A percentile compares a stretch with the other conserved stretches of the same genome.
Evolutionary conservation across 2,888 invertebrate genomes (phyloP).

Genomic region (Mechanitis mazaeus): DNA sequence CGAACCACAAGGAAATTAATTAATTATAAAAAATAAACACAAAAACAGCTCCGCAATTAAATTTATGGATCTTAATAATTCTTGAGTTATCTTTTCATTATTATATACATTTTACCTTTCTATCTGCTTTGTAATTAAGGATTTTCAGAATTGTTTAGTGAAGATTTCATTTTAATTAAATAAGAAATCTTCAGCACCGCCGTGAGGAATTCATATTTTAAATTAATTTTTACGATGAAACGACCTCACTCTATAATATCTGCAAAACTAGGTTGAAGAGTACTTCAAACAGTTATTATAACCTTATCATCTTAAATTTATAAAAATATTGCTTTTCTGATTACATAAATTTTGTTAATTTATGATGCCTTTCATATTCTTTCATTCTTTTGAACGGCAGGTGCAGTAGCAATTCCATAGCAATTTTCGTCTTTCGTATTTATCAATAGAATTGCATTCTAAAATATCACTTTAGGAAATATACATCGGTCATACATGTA

Average conservation of each 20-base stretch:
- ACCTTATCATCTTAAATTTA: too few relatives aligned
- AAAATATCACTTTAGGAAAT: too few relatives aligned
- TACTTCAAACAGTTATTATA: neutral
- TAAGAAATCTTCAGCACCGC: neutral
- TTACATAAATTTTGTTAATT: too few relatives aligned
- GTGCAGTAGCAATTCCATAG: too few relatives aligned
- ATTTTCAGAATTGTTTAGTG: constrained; percentile 10
- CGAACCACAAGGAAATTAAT: neutral
- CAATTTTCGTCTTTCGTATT: too few relatives aligned
- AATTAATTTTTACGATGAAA: constrained; percentile 1
- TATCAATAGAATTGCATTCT: too few relatives aligned
- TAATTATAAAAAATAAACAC: neutral
- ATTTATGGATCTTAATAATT: neutral
- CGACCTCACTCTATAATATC: neutral
- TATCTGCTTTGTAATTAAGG: neutral
- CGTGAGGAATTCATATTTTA: neutral
- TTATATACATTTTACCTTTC: neutral
- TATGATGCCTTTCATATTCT: too few relatives aligned
- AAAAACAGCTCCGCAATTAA: neutral
- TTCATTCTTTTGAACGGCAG: too few relatives aligned
- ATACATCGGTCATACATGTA: too few relatives aligned
- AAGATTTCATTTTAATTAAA: constrained; percentile 4
- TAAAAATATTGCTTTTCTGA: too few relatives aligned
- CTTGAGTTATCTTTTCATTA: neutral
- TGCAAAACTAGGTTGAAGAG: neutral